Conservation (phyloP, 2,888 invertebrate genomes). For the Notodonta ziczac region DNA sequence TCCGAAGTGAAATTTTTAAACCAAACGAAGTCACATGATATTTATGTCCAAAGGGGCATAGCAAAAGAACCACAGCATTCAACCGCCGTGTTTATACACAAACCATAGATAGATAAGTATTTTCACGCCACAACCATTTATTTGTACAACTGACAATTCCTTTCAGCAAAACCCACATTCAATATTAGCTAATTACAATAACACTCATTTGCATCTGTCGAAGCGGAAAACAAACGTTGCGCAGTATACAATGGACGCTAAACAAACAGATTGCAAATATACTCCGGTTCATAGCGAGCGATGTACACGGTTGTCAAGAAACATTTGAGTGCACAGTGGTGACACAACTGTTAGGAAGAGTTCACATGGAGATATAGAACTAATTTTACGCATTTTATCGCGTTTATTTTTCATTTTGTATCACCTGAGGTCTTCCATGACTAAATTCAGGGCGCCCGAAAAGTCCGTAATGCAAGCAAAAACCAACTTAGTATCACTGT, state of each 20-base stretch:
- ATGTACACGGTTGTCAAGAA: conserved; percentile 7
- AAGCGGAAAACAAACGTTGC: neutral
- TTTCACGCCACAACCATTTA: conserved; percentile 8
- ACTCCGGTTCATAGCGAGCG: neutral
- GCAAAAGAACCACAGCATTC: neutral
- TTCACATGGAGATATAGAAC: neutral
- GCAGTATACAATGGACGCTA: conserved; percentile 1
- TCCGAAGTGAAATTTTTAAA: neutral
- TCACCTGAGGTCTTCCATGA: no score
- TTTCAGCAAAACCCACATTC: conserved; percentile 34
- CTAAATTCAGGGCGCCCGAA: no score
- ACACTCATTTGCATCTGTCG: conserved; percentile 30
- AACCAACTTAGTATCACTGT: no score
- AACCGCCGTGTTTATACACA: neutral
- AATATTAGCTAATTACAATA: conserved; percentile 46
- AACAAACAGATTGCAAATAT: conserved; percentile 10
- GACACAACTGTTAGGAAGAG: conserved; percentile 2
- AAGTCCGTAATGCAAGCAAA: no score
- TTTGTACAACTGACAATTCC: conserved; percentile 39
- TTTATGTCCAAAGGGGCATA: neutral
- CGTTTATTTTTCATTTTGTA: no score
- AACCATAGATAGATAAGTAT: conserved; percentile 1
- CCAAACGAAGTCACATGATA: no score
- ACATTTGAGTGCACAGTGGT: neutral
- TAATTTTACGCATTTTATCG: no score